Evolutionary conservation across 2,113 vertebrate species (phyloP), one percentile per base, ranked within the genome.

Genomic region (Psammodynastes pulverulentus): DNA sequence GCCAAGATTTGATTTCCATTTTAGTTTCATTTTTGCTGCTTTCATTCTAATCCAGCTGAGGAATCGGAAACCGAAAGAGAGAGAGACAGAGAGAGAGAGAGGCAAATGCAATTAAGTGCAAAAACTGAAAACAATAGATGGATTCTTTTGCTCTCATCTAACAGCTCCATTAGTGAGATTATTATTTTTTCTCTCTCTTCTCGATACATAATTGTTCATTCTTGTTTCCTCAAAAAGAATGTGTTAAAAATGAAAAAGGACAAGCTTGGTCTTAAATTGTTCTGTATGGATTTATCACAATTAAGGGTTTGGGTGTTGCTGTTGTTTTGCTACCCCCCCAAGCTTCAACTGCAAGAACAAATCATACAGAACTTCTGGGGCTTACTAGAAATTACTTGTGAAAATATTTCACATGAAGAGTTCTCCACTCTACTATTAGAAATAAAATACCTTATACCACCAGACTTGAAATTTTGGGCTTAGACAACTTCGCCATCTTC

Each of bases 21-120:
- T 79, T 10, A 49, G 43, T 95, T 96, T 94, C 94, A 92, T 94
- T 96, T 96, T 93, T 26, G 0, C 19, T 72, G 43, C 72, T 48
- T 52, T 45, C 46, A 24, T 45, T 91, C 86, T 72, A 54, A 67
- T 95, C 91, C 85, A 91, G 29, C 19, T 45, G n/a, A 48, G 51
- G 91, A 88, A 92, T 84, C 62, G 1, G 87, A 54, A 67, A 13
- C 3, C 0, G 26, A 15, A 67, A 26, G 45, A 62, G 67, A 34
- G 48, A 49, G 48, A 49, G 48, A 49, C 9, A n/a, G n/a, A 0
- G 34, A 12, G 89, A 24, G 43, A 58, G 49, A 34, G 4, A 56
- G 2, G 43, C 23, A 54, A 49, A 46, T 4, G 24, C 48, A 88
- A 79, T 84, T 79, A 79, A 43, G 15, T 2, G 21, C 62, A 48